Evolutionary conservation across 2,113 vertebrate species (phyloP), one percentile per base, ranked within the genome.

Genomic region (Phrynocephalus versicolor): DNA sequence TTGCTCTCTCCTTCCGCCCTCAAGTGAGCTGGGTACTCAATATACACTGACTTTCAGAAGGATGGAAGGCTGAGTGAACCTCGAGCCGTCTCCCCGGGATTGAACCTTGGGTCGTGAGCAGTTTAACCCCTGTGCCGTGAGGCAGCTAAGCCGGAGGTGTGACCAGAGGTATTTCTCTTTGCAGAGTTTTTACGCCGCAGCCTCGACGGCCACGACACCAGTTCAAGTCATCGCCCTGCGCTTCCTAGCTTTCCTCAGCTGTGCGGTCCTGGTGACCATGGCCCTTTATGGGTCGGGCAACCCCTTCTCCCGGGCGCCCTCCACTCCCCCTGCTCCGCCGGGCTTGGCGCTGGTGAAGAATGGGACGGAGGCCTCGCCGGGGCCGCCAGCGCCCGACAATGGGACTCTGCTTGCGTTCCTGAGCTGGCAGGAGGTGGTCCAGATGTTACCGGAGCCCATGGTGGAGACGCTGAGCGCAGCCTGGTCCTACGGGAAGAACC

Each of bases 171-270:
- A 75, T 64, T 27, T 85, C 60, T 72, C 80, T 60, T 79, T 88
- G 58, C 96, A 99, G 98, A 98, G 91, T 85, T 90, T 96, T 57
- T 95, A 94, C 39, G 94, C 94, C 0, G 93, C 94, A 0, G 79
- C 91, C 0, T 91, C 92, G 1, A 91, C 89, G 51, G 72, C 90
- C 55, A 96, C 95, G 58, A 97, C 97, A 0, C 98, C 98, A 0
- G n/a, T 91, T 27, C 95, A 96, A 60, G 97, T 99, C 85, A 92
- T 98, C n/a, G n/a, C 97, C 1, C 93, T 99, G 8, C 95, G 98
- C 0, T 84, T 96, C 88, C 93, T 99, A 58, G 95, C 97, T 84
- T 99, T 99, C 94, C 94, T 99, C 73, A 95, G 96, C 82, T 98
- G 97, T 10, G 94, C 94, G 0, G 96, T 98, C 86, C 95, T 99